Conservation (phyloP, 2,888 invertebrate species). For the Agelastica alni region DNA sequence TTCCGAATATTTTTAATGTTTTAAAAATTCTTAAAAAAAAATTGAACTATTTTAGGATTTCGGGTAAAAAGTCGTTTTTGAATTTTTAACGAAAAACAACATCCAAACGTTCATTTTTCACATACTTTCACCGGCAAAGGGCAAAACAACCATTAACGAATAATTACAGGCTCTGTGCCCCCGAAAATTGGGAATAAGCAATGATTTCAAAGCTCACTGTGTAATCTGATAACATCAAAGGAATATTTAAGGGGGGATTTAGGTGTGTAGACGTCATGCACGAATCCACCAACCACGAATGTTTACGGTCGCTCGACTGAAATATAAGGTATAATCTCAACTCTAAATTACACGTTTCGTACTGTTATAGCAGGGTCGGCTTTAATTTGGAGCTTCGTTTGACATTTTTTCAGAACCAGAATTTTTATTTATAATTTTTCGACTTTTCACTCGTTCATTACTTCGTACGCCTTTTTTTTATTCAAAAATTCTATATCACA, state of each 20-base stretch:
- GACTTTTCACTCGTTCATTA: no score
- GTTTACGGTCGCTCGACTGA: slow-evolving; percentile 11
- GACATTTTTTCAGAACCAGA: not conserved
- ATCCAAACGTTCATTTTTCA: no score
- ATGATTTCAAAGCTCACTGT: slow-evolving; percentile 24
- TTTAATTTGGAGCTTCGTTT: not conserved
- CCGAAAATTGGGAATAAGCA: slow-evolving; percentile 21
- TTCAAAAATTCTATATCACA: no score
- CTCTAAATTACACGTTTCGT: slow-evolving; percentile 1
- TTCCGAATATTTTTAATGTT: no score
- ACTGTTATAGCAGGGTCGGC: not conserved
- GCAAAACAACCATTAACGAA: slow-evolving; percentile 25
- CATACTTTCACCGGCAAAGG: not conserved
- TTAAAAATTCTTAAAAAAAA: no score
- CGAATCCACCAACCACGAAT: slow-evolving; percentile 9
- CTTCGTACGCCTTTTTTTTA: no score
- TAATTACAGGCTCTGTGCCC: slow-evolving; percentile 20
- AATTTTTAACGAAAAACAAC: no score
- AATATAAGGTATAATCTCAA: slow-evolving; percentile 17
- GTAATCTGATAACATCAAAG: slow-evolving; percentile 30
- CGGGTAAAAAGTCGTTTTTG: no score
- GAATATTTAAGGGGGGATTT: slow-evolving; percentile 25
- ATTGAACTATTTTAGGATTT: no score
- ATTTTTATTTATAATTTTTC: no score
- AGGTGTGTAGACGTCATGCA: not conserved